Base-by-base conservation (phyloP, 2,888 invertebrate species). In the Tiliacea citrago region DNA sequence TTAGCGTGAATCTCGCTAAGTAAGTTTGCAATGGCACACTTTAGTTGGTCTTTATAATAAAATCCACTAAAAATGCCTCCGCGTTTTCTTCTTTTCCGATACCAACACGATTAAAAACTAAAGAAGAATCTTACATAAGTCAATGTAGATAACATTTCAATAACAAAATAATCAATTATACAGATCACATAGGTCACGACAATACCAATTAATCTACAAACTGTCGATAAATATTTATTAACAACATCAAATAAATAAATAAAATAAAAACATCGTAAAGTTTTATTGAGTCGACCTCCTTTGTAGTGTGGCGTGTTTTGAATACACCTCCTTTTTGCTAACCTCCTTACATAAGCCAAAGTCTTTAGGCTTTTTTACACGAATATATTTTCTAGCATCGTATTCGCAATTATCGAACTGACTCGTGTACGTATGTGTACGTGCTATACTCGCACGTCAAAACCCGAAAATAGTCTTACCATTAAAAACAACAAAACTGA, bases 141-240 rank as follows among this genome's bases (percentile, higher is more conserved):
- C 16, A 49, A 58, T 57, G 35, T 55, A 18, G 29, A 9, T 42
- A 66, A 77, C 57, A 67, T 47, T 57, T 39, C 9, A 81, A 81
- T 81, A 75, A 18, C 55, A 82, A 60, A 24, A 65, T 21, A 79
- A 66, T 70, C 53, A 65, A 83, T 78, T 63, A 29, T 49, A 24
- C 66, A 35, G 57, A 55, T 66, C 55, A 10, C 66, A 49, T 60
- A 58, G 84, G 84, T 81, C 73, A 73, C 18, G n/a, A 49, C 66
- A 51, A 39, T 51, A 72, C 5, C 68, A 73, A 79, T 81, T 68
- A 83, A 81, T 79, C 51, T 68, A 70, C 47, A 53, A 77, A 29
- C 45, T n/a, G 39, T 58, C 83, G 68, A 58, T 82, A 83, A 81
- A 81, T 83, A 68, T 83, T 80, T 68, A 80, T 79, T 72, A 42